Evolutionary conservation across 2,888 invertebrate species (phyloP), one percentile per base, ranked within the genome.

Genomic region (Drosophila buzzatii): DNA sequence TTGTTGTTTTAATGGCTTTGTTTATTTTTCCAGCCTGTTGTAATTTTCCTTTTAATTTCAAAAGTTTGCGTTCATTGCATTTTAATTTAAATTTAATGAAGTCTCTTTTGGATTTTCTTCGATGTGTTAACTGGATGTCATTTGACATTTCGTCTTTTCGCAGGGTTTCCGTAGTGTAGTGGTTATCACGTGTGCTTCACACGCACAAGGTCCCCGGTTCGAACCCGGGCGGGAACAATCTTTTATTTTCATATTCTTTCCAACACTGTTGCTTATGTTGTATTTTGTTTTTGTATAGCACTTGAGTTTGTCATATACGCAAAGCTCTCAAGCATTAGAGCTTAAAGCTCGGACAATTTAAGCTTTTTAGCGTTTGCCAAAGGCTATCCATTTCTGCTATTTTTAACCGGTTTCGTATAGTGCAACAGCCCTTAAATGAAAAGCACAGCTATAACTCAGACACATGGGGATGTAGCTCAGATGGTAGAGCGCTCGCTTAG

Each of bases 401-500:
- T 12, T 12, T 0, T n/a, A 42, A 49, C n/a, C 45, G 12, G 18
- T 51, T 37, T 37, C 9, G 3, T 1, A 33, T 37, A 33, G 57
- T 53, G 33, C 9, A 16, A 23, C 33, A 27, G 5, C 6, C 14
- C 14, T 73, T 31, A 81, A 27, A 0, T 64, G 1, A 1, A 31
- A 6, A n/a, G n/a, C 16, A 55, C 23, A 49, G 58, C 41, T 53
- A 1, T 0, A 0, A 0, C 0, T 0, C 0, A 0, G 0, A 0
- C 6, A 77, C 4, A 35, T 9, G 92, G 92, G 92, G 92, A 91
- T 92, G 92, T 93, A 92, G 93, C 92, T 92, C 92, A 92, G 92
- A 92, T 92, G 93, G 92, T 93, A 92, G 92, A 92, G 92, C 92
- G 92, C 92, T 92, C 92, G 92, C 92, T 92, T 92, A 92, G 92